These are phyloP conservation scores for Vesta saturnalis DNA, from an alignment of 2,888 invertebrate genomes.

Conservation along the genomic window DNA sequence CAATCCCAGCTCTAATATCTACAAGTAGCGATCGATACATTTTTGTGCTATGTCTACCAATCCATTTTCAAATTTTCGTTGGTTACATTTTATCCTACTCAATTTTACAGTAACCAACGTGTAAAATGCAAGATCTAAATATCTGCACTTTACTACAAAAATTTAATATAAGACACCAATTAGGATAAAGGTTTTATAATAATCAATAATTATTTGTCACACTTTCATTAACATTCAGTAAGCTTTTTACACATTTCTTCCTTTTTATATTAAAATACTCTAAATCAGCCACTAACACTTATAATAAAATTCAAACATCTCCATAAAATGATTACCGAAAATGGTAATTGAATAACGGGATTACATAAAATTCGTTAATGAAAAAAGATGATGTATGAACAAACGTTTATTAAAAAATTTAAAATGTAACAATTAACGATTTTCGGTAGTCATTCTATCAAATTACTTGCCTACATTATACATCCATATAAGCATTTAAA, in stretches of 20 bases:
- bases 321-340: conserved; percentile 41
- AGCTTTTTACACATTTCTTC: conserved; percentile 52
- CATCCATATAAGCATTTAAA: conserved; percentile 36
- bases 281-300: conserved; percentile 60
- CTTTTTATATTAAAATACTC: conserved; percentile 56
- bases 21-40: conserved; percentile 51
- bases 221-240: conserved; percentile 53
- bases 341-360: conserved; percentile 22
- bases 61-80: conserved; percentile 34
- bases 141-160: conserved; percentile 30
- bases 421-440: conserved; percentile 21
- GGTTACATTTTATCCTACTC: conserved; percentile 26
- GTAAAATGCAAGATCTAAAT: conserved; percentile 25
- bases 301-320: conserved; percentile 54
- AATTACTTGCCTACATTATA: conserved; percentile 31
- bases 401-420: neutral
- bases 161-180: conserved; percentile 54
- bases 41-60: conserved; percentile 55
- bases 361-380: neutral
- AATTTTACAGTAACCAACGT: conserved; percentile 23
- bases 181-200: conserved; percentile 51
- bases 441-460: conserved; percentile 24
- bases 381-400: neutral
- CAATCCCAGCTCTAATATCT: conserved; percentile 41
- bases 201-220: conserved; percentile 49